phyloP scores from a whole-genome alignment of 2,888 invertebrate species.

The Gibbula magus region DNA sequence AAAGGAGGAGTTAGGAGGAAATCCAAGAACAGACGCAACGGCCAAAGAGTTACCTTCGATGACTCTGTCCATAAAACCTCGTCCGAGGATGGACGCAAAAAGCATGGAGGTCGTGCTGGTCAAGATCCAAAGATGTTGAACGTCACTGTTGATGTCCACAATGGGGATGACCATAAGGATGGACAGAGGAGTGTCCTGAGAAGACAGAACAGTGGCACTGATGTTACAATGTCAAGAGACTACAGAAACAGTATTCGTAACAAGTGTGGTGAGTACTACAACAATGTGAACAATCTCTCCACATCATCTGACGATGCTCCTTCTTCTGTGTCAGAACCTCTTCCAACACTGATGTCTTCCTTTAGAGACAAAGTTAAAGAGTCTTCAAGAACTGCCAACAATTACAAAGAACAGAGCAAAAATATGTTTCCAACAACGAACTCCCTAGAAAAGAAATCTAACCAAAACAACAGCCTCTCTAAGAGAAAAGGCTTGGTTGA shows the following conservation, averaged over 20 bases:
- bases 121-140: constrained; percentile 46
- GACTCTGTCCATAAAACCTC: constrained; percentile 57
- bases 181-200: background rate
- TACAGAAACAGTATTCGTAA: constrained; percentile 59
- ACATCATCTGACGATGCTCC: constrained; percentile 29
- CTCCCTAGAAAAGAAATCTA: constrained; percentile 11
- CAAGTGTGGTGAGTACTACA: constrained; percentile 56
- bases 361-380: constrained; percentile 50
- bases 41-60: constrained; percentile 69
- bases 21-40: constrained; percentile 51
- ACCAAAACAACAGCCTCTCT: background rate
- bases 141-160: constrained; percentile 64
- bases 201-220: constrained; percentile 26
- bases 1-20: constrained; percentile 47
- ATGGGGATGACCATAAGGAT: background rate
- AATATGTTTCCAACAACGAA: constrained; percentile 26
- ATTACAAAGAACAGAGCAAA: constrained; percentile 43
- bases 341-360: constrained; percentile 50
- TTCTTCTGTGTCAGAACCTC: constrained; percentile 33
- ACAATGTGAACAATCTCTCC: constrained; percentile 37
- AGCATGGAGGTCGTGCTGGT: constrained; percentile 26
- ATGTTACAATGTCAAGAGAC: constrained; percentile 46
- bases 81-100: constrained; percentile 35
- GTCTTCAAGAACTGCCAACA: constrained; percentile 46
- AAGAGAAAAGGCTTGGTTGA: constrained; percentile 28